These are phyloP conservation scores for Hepsetus odoe DNA, from an alignment of 2,113 vertebrate genomes.

Conservation along the genomic window DNA sequence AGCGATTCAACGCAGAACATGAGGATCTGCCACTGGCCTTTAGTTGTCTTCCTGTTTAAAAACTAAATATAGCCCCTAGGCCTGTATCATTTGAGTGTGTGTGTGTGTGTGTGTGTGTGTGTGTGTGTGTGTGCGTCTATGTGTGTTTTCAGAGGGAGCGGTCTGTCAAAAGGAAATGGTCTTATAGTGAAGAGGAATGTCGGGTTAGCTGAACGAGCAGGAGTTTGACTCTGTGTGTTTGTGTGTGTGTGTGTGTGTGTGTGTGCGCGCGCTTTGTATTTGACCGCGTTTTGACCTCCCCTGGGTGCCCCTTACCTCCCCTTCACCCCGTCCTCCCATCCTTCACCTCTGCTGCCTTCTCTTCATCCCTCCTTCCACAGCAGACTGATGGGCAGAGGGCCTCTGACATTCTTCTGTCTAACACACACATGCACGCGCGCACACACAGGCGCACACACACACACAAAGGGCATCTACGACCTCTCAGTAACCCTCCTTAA, in stretches of 20 bases:
- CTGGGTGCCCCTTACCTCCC: slow-evolving; percentile 75
- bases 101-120: slow-evolving; percentile 48
- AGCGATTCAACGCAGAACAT: not conserved
- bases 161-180: slow-evolving; percentile 48
- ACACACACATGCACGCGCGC: slow-evolving; percentile 40
- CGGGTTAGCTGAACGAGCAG: slow-evolving; percentile 36
- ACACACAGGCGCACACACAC: slow-evolving; percentile 50
- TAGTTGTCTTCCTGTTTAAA: slow-evolving; percentile 46
- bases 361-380: slow-evolving; percentile 55
- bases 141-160: slow-evolving; percentile 20
- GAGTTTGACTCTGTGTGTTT: slow-evolving; percentile 43
- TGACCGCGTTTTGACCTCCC: slow-evolving; percentile 76
- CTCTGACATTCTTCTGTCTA: slow-evolving; percentile 55
- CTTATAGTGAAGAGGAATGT: slow-evolving; percentile 50
- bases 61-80: slow-evolving; percentile 48
- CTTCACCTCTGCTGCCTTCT: slow-evolving; percentile 77
- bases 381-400: slow-evolving; percentile 59
- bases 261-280: slow-evolving; percentile 65
- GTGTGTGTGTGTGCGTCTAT: slow-evolving; percentile 46
- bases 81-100: slow-evolving; percentile 41
- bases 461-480: slow-evolving; percentile 50
- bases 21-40: slow-evolving; percentile 37
- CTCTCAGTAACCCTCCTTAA: slow-evolving; percentile 51
- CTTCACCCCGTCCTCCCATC: slow-evolving; percentile 72
- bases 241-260: slow-evolving; percentile 26